Conservation (phyloP, 2,888 invertebrate species). For the Acrocyrtus sp. region DNA sequence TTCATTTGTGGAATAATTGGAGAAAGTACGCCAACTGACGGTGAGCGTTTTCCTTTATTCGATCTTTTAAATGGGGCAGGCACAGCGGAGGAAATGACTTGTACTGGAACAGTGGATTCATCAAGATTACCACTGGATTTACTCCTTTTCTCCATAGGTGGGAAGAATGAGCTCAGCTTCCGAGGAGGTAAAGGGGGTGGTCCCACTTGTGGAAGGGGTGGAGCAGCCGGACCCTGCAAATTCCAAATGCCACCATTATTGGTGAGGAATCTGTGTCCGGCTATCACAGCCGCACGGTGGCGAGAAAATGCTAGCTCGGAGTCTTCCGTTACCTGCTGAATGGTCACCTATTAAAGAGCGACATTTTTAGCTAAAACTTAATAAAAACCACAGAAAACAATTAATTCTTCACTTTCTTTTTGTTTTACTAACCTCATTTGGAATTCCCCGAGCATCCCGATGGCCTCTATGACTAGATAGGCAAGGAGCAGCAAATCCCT, state of each 20-base stretch:
- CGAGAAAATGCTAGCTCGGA: conserved; percentile 37
- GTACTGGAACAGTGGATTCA: neutral
- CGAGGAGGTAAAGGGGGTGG: conserved; percentile 34
- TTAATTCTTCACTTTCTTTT: neutral
- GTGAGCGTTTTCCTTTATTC: neutral
- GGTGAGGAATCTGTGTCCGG: conserved; percentile 33
- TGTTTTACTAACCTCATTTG: no score
- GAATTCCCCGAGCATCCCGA: no score
- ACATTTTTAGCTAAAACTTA: no score
- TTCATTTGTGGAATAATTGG: no score
- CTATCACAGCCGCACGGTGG: conserved; percentile 43
- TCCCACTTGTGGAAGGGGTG: conserved; percentile 21
- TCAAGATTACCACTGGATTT: neutral
- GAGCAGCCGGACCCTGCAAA: conserved; percentile 27
- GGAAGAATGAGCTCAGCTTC: conserved; percentile 25
- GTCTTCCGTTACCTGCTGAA: conserved; percentile 27
- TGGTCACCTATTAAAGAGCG: neutral
- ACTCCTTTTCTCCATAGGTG: conserved; percentile 13
- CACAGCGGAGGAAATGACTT: neutral
- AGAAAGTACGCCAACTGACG: neutral
- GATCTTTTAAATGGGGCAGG: neutral
- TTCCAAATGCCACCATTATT: conserved; percentile 31
- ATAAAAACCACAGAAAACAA: neutral
- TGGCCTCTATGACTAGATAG: conserved; percentile 6
- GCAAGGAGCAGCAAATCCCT: conserved; percentile 27